Evolutionary conservation across 2,888 invertebrate genomes (phyloP).

Genomic region (Mythimna ferrago): DNA sequence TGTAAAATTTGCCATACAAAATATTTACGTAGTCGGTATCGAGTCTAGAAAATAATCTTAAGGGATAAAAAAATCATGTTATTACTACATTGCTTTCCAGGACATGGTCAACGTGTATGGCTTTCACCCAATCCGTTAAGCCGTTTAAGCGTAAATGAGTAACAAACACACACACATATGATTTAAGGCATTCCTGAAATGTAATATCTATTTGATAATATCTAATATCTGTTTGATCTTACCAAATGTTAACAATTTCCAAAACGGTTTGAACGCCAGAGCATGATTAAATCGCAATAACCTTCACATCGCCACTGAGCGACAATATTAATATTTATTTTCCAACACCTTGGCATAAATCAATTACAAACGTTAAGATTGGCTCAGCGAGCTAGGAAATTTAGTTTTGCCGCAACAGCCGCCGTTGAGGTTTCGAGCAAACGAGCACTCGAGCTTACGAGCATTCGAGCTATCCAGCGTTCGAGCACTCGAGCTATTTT

Average conservation of each 20-base stretch:
- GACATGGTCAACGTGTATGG: too few species aligned
- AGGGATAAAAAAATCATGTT: too few species aligned
- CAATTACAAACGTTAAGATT: conserved; percentile 52
- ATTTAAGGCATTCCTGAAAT: too few species aligned
- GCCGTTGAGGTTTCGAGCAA: conserved; percentile 10
- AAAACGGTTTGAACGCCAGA: not conserved
- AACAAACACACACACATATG: too few species aligned
- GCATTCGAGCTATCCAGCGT: conserved; percentile 1
- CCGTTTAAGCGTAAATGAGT: too few species aligned
- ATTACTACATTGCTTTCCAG: too few species aligned
- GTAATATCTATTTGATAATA: too few species aligned
- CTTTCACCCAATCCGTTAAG: too few species aligned
- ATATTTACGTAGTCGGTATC: too few species aligned
- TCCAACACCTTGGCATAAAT: conserved; percentile 33
- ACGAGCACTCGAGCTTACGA: conserved; percentile 2
- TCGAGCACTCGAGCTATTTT: conserved; percentile 8
- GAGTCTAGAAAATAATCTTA: too few species aligned
- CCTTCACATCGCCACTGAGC: not conserved
- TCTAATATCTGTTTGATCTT: too few species aligned
- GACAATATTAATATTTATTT: conserved; percentile 38
- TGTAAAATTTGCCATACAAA: too few species aligned
- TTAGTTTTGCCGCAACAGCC: conserved; percentile 19
- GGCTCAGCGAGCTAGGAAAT: conserved; percentile 35
- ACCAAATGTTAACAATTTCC: not conserved
- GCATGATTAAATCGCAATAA: conserved; percentile 14